A percentile compares a stretch with the other conserved stretches of the same genome.
Evolutionary conservation across 2,797 vertebrate species (phyloP).

Genomic region (Liasis olivaceus): DNA sequence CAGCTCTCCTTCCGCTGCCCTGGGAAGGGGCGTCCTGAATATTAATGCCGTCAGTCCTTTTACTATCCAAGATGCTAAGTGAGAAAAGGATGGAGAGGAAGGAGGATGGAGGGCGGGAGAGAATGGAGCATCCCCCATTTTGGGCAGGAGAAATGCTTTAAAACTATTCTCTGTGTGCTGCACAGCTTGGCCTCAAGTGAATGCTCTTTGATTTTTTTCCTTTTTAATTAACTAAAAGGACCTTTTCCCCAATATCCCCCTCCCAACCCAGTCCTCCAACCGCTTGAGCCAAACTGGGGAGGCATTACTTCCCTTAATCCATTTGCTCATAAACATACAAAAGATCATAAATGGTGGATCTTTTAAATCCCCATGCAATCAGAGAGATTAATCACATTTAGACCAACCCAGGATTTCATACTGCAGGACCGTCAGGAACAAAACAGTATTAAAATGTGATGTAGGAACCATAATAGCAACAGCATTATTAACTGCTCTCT

Average conservation of each 20-base stretch:
- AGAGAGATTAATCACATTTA: not conserved
- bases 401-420: not conserved
- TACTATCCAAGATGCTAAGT: not conserved
- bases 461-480: not conserved
- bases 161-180: too few species aligned
- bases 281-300: not conserved
- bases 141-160: not conserved
- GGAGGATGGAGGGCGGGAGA: rapidly evolving
- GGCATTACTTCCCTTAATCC: not conserved
- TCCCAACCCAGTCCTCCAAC: not conserved
- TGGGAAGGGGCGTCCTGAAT: rapidly evolving
- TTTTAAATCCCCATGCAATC: not conserved
- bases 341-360: not conserved
- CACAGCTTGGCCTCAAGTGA: not conserved
- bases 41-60: slow-evolving; percentile 21
- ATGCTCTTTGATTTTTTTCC: not conserved
- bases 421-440: not conserved
- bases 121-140: not conserved
- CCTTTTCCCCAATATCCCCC: not conserved
- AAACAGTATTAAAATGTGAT: not conserved
- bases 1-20: too few species aligned
- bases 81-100: not conserved
- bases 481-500: not conserved
- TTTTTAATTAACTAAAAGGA: not conserved
- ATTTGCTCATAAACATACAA: not conserved